These are phyloP conservation scores for Scolopax mira DNA, from an alignment of 2,113 vertebrate species.

Conservation along the genomic window DNA sequence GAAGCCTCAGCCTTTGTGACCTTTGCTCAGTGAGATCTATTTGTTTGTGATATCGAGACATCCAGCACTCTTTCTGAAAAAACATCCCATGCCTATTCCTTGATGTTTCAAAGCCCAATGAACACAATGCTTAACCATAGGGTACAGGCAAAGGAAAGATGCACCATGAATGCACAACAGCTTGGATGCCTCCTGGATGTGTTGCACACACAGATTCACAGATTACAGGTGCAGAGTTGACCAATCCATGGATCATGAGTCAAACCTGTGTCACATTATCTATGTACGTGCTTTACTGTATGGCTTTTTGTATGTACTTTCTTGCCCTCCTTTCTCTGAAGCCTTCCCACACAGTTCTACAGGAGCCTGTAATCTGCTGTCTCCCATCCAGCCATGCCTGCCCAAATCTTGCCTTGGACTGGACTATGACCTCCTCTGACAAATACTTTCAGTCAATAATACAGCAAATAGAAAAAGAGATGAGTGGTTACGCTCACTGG, in stretches of 20 bases:
- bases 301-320: too few relatives aligned
- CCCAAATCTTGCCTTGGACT: not conserved
- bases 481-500: not conserved
- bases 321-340: not conserved
- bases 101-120: not conserved
- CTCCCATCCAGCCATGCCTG: not conserved
- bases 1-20: not conserved
- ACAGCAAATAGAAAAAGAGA: not conserved
- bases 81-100: not conserved
- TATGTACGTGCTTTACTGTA: accelerated
- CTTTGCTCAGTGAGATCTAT: not conserved
- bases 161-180: not conserved
- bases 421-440: constrained; percentile 5
- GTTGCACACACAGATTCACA: not conserved
- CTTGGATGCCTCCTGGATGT: not conserved
- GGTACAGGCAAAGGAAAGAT: not conserved
- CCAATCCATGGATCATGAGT: not conserved
- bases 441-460: constrained; percentile 22
- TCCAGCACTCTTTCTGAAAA: not conserved
- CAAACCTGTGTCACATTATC: not conserved
- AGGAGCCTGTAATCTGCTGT: not conserved
- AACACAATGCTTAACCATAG: not conserved
- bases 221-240: not conserved
- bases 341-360: not conserved
- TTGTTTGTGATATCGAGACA: not conserved